Evolutionary conservation across 2,888 invertebrate genomes (phyloP).

Genomic region (Drosophila diplacantha): DNA sequence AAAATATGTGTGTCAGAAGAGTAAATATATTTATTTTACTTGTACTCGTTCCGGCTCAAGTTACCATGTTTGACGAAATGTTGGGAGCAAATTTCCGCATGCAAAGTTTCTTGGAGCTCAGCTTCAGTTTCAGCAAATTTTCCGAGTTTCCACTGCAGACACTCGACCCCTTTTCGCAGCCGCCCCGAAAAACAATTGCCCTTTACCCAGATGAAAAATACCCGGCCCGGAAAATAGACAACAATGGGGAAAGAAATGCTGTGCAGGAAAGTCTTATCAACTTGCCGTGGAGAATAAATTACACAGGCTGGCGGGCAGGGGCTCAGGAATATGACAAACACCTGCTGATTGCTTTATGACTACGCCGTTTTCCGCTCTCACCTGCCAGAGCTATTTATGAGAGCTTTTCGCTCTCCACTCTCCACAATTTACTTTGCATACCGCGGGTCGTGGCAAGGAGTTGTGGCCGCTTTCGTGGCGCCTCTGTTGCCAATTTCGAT

Average conservation of each 20-base stretch:
- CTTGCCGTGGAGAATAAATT: slow-evolving; percentile 54
- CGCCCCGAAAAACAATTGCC: slow-evolving; percentile 27
- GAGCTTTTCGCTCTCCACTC: slow-evolving; percentile 42
- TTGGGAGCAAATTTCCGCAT: slow-evolving; percentile 1
- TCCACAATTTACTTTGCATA: slow-evolving; percentile 56
- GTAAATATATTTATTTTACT: slow-evolving; percentile 6
- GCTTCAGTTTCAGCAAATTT: slow-evolving; percentile 7
- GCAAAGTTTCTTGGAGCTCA: background rate
- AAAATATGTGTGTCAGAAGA: background rate
- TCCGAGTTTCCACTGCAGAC: slow-evolving; percentile 4
- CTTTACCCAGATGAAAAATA: slow-evolving; percentile 2
- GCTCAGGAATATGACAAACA: slow-evolving; percentile 55
- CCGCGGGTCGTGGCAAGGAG: slow-evolving; percentile 22
- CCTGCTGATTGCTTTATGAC: slow-evolving; percentile 62
- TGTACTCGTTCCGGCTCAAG: slow-evolving; percentile 1
- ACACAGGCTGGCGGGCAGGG: slow-evolving; percentile 23
- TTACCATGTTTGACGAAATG: slow-evolving; percentile 11
- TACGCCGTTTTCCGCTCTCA: slow-evolving; percentile 8
- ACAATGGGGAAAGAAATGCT: slow-evolving; percentile 1
- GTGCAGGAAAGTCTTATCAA: slow-evolving; percentile 42
- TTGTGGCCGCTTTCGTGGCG: slow-evolving; percentile 11
- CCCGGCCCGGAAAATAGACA: slow-evolving; percentile 7
- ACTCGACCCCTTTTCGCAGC: background rate
- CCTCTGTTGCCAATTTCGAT: slow-evolving; percentile 14
- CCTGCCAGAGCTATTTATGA: slow-evolving; percentile 59